Conservation (phyloP, 2,888 invertebrate genomes). For the Apotomis capreana region DNA sequence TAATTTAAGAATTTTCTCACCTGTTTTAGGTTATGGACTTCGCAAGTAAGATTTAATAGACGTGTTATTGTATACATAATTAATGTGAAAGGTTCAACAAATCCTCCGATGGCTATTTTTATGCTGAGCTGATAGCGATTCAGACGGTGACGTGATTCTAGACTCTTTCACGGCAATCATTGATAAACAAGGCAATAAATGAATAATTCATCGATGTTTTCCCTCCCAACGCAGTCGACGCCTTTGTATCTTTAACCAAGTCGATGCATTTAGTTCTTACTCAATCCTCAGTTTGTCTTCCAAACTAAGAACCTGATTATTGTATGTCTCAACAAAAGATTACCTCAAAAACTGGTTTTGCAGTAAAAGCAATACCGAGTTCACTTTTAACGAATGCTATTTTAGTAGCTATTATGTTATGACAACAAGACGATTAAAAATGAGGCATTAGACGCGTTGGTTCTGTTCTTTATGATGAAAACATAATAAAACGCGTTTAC, state of each 20-base stretch:
- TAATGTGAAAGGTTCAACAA: neutral
- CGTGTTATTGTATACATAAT: slow-evolving; percentile 11
- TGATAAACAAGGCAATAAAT: slow-evolving; percentile 44
- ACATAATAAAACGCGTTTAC: slow-evolving; percentile 31
- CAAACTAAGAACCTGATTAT: slow-evolving; percentile 47
- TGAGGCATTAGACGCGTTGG: slow-evolving; percentile 45
- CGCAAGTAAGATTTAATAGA: slow-evolving; percentile 2
- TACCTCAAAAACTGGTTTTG: slow-evolving; percentile 57
- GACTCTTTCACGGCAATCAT: slow-evolving; percentile 27
- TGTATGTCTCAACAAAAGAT: slow-evolving; percentile 54
- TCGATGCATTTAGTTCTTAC: slow-evolving; percentile 53
- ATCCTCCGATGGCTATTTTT: neutral
- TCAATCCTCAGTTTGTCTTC: slow-evolving; percentile 46
- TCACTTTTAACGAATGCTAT: slow-evolving; percentile 58
- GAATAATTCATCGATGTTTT: slow-evolving; percentile 41
- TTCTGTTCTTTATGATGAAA: slow-evolving; percentile 48
- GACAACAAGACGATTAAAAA: slow-evolving; percentile 51
- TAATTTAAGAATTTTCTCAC: neutral
- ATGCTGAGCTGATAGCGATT: neutral
- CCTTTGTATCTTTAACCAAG: slow-evolving; percentile 42
- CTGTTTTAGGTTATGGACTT: slow-evolving; percentile 15
- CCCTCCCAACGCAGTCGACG: slow-evolving; percentile 32
- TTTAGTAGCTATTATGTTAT: slow-evolving; percentile 55
- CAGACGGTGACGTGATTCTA: slow-evolving; percentile 29
- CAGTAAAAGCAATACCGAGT: slow-evolving; percentile 51